Evolutionary conservation across 2,888 invertebrate genomes (phyloP), one percentile per base, ranked within the genome.

Genomic region (Orthosia cruda): DNA sequence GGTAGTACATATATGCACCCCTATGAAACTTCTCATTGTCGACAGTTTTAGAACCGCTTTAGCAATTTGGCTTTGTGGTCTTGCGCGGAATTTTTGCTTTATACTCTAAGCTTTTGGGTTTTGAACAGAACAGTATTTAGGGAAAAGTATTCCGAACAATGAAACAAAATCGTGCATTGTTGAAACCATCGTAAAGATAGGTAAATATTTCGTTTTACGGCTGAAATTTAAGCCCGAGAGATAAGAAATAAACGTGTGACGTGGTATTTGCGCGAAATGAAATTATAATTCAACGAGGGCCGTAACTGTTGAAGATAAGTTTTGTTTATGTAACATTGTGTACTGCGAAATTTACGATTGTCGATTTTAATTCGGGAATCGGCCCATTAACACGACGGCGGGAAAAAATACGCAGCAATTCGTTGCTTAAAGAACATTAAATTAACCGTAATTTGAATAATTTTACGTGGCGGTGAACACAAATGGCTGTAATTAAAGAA

Each of bases 381-480:
- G 90, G 90, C 90, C 93, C 93, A 94, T 95, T 94, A 93, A 91
- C 92, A 92, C 92, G 92, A 91, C 91, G 80, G 88, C 92, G 91
- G 89, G 92, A 92, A 94, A 92, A 93, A 94, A 93, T 94, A 93
- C 90, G 92, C 91, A 86, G 91, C 93, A 92, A 93, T 95, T 93
- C 92, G 91, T 95, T 94, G 90, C 92, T 92, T 91, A 90, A 93
- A 94, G 92, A 94, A 93, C 94, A 94, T 94, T 93, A 94, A 94
- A 94, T 95, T 93, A 92, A 93, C 91, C 92, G 92, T 92, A 94
- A 95, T 95, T 95, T 95, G 94, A 94, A 95, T 95, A 95, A 87
- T 95, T 94, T 95, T 92, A 93, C 94, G 94, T 94, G 93, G 93
- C 92, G 90, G 93, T 93, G 94, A 93, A 90, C 95, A 94, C 94